phyloP scores from a whole-genome alignment of 1,140 invertebrate genomes.

The Helicoverpa zea region DNA sequence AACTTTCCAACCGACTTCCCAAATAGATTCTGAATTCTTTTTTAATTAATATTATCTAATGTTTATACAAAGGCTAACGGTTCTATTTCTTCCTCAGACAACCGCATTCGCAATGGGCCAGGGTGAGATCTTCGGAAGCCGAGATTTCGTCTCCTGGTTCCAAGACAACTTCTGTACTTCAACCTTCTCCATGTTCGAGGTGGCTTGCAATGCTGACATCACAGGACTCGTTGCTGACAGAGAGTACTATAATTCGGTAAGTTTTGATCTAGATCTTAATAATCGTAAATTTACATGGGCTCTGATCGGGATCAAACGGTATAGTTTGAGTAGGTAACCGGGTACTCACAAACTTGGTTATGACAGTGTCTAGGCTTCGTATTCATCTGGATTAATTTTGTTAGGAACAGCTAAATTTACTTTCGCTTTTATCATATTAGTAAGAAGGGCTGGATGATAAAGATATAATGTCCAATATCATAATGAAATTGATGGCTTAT shows the following conservation, averaged over 20 bases:
- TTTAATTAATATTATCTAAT: too few species aligned
- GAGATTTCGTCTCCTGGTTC: conserved; percentile 51
- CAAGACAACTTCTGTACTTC: conserved; percentile 36
- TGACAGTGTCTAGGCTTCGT: too few species aligned
- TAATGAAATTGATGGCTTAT: too few species aligned
- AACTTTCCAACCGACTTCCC: too few species aligned
- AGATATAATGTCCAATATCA: too few species aligned
- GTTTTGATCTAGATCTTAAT: background rate
- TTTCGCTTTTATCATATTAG: too few species aligned
- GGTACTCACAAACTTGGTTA: too few species aligned
- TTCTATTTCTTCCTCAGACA: conserved; percentile 25
- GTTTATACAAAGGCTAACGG: background rate
- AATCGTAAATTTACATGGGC: background rate
- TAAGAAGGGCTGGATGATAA: too few species aligned
- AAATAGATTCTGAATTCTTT: too few species aligned
- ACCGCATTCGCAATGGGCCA: conserved; percentile 45
- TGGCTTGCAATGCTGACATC: conserved; percentile 22
- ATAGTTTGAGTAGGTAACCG: too few species aligned
- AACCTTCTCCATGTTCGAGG: background rate
- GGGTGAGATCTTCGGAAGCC: conserved; percentile 51
- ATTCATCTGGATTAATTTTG: too few species aligned
- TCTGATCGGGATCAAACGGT: background rate
- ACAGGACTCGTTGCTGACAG: background rate
- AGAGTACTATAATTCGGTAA: conserved; percentile 47
- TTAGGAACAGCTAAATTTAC: too few species aligned